Percentiles rank a stretch among this genome's conserved stretches.
Evolutionary conservation across 2,888 invertebrate genomes (phyloP).

Genomic region (Gnatocerus cornutus): DNA sequence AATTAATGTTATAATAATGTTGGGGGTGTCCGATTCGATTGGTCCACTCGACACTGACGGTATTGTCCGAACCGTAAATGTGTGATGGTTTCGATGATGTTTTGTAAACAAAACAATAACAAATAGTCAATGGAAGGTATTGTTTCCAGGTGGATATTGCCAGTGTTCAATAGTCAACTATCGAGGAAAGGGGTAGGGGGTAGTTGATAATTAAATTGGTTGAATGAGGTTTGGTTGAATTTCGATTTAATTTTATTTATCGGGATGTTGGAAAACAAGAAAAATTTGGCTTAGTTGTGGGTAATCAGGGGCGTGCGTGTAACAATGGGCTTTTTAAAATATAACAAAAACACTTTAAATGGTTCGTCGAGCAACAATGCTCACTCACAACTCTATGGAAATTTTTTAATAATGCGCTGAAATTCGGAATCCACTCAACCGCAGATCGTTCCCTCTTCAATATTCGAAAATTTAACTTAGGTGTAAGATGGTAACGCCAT

Average conservation of each 20-base stretch:
- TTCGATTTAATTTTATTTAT: neutral
- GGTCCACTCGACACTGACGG: slow-evolving; percentile 18
- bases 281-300: no score
- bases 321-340: neutral
- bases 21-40: slow-evolving; percentile 6
- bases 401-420: slow-evolving; percentile 28
- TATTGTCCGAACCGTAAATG: slow-evolving; percentile 27
- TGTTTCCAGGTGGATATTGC: slow-evolving; percentile 24
- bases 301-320: neutral
- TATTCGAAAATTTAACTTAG: slow-evolving; percentile 50
- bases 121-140: slow-evolving; percentile 38
- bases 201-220: slow-evolving; percentile 26
- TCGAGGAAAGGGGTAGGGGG: slow-evolving; percentile 5
- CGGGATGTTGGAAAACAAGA: no score
- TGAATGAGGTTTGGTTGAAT: slow-evolving; percentile 3
- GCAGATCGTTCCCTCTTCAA: slow-evolving; percentile 31
- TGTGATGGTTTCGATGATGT: slow-evolving; percentile 32
- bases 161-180: slow-evolving; percentile 25
- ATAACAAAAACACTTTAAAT: slow-evolving; percentile 1
- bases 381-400: slow-evolving; percentile 16
- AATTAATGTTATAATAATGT: slow-evolving; percentile 44
- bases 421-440: slow-evolving; percentile 26
- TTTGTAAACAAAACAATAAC: slow-evolving; percentile 45
- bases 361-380: neutral
- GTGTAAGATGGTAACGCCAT: slow-evolving; percentile 61